These are phyloP conservation scores for Onchidella celtica DNA, from an alignment of 2,888 invertebrate species.

Conservation along the genomic window DNA sequence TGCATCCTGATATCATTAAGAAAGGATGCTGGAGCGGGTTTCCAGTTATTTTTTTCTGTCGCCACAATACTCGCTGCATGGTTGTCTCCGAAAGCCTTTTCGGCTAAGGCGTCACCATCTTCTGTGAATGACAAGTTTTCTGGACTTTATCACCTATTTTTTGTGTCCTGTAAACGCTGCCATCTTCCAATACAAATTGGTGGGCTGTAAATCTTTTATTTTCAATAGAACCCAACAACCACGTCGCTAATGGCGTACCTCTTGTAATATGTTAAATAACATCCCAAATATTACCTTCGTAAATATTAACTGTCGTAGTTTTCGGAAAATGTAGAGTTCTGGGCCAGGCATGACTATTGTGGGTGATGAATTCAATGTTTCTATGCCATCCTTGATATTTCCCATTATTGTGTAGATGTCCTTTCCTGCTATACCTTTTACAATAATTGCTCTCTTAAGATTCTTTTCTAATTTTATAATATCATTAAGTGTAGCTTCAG, in stretches of 20 bases:
- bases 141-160: neutral
- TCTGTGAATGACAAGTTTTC: neutral
- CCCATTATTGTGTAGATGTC: neutral
- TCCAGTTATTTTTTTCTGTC: neutral
- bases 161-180: neutral
- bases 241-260: neutral
- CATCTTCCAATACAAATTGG: neutral
- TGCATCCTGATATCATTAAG: neutral
- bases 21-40: neutral
- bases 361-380: conserved; percentile 1
- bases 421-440: neutral
- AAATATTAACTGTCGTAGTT: neutral
- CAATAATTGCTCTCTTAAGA: conserved; percentile 5
- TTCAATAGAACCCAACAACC: neutral
- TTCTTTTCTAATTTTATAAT: neutral
- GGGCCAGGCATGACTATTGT: neutral
- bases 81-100: neutral
- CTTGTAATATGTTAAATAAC: neutral
- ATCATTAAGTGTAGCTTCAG: neutral
- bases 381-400: too few relatives aligned
- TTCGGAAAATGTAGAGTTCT: neutral
- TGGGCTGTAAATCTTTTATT: neutral
- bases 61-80: neutral
- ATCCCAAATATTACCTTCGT: conserved; percentile 2
- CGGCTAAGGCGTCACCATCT: neutral